Conservation (phyloP, 2,113 vertebrate species). For the Proterorhinus semilunaris region DNA sequence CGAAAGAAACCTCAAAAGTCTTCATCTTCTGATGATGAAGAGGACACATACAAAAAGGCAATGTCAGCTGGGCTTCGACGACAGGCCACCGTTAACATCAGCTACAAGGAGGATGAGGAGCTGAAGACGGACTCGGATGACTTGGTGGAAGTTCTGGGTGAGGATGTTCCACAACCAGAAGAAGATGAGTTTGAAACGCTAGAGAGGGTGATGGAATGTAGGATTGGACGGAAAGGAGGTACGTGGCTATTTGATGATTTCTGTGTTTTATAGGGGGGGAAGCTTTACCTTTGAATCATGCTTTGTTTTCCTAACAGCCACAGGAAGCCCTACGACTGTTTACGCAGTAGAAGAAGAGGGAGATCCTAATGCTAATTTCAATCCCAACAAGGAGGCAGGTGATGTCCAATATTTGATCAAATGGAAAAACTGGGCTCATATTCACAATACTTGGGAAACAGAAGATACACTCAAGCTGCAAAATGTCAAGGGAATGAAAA, state of each 20-base stretch:
- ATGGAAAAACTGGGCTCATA: slow-evolving; percentile 99
- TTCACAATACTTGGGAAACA: slow-evolving; percentile 98
- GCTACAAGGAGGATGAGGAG: slow-evolving; percentile 98
- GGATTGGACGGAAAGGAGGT: slow-evolving; percentile 93
- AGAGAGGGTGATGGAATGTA: slow-evolving; percentile 92
- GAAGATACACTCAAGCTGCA: slow-evolving; percentile 95
- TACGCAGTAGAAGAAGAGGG: slow-evolving; percentile 96
- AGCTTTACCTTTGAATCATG: background rate
- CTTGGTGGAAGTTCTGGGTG: slow-evolving; percentile 91
- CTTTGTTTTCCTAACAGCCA: slow-evolving; percentile 73
- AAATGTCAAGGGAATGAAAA: slow-evolving; percentile 99
- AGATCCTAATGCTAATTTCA: slow-evolving; percentile 89
- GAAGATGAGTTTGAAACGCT: slow-evolving; percentile 99
- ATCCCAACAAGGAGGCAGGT: slow-evolving; percentile 83
- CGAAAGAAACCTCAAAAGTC: slow-evolving; percentile 84
- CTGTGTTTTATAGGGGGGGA: background rate
- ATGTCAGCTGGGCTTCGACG: slow-evolving; percentile 87
- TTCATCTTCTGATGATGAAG: slow-evolving; percentile 85
- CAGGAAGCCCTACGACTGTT: slow-evolving; percentile 92
- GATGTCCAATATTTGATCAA: slow-evolving; percentile 96
- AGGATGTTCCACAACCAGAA: slow-evolving; percentile 92
- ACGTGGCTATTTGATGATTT: background rate
- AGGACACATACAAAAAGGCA: slow-evolving; percentile 82
- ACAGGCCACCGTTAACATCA: slow-evolving; percentile 95
- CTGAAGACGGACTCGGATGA: slow-evolving; percentile 97